phyloP scores from a whole-genome alignment of 2,113 vertebrate genomes.

The Sapayoa aenigma region DNA sequence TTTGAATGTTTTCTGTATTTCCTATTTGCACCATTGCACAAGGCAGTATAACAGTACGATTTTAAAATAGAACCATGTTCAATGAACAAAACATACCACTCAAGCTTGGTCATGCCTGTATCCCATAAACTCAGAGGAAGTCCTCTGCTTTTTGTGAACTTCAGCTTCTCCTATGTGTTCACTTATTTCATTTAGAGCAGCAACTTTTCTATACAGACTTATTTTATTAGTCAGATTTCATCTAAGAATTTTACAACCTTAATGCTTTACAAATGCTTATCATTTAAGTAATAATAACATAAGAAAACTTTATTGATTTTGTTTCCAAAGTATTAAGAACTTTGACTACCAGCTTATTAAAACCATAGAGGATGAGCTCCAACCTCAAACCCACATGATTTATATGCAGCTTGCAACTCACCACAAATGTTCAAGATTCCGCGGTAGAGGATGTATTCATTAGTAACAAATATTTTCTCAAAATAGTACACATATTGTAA shows the following conservation, averaged over 20 bases:
- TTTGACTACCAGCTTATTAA: background rate
- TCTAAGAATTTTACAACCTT: background rate
- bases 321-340: no score
- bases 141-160: background rate
- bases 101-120: background rate
- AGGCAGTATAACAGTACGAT: background rate
- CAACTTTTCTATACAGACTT: background rate
- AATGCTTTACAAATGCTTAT: background rate
- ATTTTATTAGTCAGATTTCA: background rate
- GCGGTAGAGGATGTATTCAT: background rate
- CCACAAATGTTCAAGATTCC: background rate
- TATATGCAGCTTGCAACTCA: background rate
- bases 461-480: background rate
- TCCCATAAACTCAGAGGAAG: background rate
- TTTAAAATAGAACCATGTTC: background rate
- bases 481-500: background rate
- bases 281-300: background rate
- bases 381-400: background rate
- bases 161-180: background rate
- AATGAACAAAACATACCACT: background rate
- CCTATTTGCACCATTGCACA: background rate
- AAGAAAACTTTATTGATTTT: background rate
- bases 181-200: background rate
- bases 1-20: background rate
- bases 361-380: background rate